phyloP scores from a whole-genome alignment of 2,113 vertebrate species.

The Oreotrochilus melanogaster region DNA sequence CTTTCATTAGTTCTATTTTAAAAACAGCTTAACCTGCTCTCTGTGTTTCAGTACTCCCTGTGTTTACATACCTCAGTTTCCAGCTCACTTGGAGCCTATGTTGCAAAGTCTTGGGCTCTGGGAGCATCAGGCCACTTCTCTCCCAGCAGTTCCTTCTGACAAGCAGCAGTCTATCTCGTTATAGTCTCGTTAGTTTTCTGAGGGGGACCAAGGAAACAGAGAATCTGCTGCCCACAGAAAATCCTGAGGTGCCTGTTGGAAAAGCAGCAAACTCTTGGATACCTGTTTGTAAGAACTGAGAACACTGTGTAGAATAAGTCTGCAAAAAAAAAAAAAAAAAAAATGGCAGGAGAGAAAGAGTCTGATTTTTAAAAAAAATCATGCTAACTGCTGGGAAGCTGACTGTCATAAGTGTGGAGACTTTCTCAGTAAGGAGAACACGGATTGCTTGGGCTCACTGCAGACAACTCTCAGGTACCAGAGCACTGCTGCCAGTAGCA shows the following conservation, averaged over 20 bases:
- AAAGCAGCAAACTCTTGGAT: not conserved
- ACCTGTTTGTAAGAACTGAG: not conserved
- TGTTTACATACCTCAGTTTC: not conserved
- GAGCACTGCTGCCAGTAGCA: not conserved
- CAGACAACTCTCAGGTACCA: not conserved
- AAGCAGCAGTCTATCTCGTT: not conserved
- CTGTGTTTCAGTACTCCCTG: not conserved
- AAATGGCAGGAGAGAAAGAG: not conserved
- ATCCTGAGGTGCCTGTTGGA: not conserved
- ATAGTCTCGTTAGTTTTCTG: not conserved
- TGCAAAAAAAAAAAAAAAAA: too few relatives aligned
- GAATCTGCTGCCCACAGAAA: not conserved
- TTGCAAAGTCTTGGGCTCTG: not conserved
- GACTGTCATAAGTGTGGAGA: not conserved
- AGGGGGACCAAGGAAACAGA: not conserved
- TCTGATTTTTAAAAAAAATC: not conserved
- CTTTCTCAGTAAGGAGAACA: not conserved
- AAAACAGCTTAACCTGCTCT: conserved; percentile 25
- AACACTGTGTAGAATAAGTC: not conserved
- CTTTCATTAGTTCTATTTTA: conserved; percentile 15
- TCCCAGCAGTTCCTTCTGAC: not conserved
- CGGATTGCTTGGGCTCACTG: not conserved
- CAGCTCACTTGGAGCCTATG: not conserved
- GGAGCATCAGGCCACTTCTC: not conserved
- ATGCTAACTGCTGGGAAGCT: not conserved